Evolutionary conservation across 2,797 vertebrate genomes (phyloP).

Genomic region (Denticeps clupeoides): DNA sequence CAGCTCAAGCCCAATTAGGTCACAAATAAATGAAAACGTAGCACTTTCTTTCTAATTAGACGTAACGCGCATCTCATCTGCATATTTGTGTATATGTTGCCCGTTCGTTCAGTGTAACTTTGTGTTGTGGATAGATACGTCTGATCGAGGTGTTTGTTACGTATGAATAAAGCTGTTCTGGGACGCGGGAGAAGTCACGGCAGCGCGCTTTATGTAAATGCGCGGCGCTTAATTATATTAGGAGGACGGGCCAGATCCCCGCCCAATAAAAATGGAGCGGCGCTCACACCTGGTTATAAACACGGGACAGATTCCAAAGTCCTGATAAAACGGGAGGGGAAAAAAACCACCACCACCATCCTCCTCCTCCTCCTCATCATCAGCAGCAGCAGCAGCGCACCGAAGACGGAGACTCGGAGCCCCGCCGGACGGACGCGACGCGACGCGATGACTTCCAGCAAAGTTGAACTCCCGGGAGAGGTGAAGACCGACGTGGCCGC

Average conservation of each 20-base stretch:
- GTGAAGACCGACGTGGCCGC: slow-evolving; percentile 88
- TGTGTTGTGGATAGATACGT: slow-evolving; percentile 6
- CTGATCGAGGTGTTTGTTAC: too few relatives aligned
- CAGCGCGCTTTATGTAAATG: slow-evolving; percentile 64
- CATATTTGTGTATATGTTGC: too few relatives aligned
- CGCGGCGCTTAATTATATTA: slow-evolving; percentile 58
- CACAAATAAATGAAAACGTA: too few relatives aligned
- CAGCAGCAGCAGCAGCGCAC: too few relatives aligned
- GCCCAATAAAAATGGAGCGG: slow-evolving; percentile 85
- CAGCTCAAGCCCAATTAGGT: too few relatives aligned
- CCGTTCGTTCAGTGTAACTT: too few relatives aligned
- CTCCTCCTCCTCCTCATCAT: too few relatives aligned
- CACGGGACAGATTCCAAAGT: slow-evolving; percentile 66
- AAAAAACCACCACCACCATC: slow-evolving; percentile 27
- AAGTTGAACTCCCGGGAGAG: slow-evolving; percentile 86
- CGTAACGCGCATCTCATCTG: too few relatives aligned
- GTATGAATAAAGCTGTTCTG: too few relatives aligned
- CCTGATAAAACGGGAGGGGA: slow-evolving; percentile 49
- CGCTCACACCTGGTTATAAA: slow-evolving; percentile 98
- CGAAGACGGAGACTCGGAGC: slow-evolving; percentile 24
- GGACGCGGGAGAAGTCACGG: slow-evolving; percentile 2
- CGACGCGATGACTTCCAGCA: slow-evolving; percentile 84
- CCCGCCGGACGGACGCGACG: slow-evolving; percentile 14
- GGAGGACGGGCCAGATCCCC: slow-evolving; percentile 77
- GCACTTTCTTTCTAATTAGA: too few relatives aligned